These are phyloP conservation scores for Saguinus midas DNA, from an alignment of 2,113 vertebrate genomes.

Conservation along the genomic window DNA sequence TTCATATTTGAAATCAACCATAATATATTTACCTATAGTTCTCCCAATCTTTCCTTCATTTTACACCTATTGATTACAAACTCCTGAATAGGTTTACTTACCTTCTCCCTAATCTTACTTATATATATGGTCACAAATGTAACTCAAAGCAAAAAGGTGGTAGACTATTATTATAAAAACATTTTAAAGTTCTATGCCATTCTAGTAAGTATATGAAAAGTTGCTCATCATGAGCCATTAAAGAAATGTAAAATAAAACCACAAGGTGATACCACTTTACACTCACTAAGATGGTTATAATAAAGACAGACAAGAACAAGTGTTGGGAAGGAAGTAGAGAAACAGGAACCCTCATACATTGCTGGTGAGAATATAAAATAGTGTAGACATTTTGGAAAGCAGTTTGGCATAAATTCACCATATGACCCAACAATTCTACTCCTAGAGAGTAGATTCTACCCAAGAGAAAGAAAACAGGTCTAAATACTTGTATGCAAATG, in stretches of 20 bases:
- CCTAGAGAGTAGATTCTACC: not conserved
- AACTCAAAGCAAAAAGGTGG: constrained; percentile 16
- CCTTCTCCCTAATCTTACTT: constrained; percentile 37
- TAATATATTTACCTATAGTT: not conserved
- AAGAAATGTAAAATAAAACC: constrained; percentile 39
- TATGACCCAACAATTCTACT: constrained; percentile 3
- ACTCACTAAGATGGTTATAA: not conserved
- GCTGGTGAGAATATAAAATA: constrained; percentile 23
- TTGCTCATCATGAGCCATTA: not conserved
- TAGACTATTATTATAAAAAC: not conserved
- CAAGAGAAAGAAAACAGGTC: not conserved
- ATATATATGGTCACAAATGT: not conserved
- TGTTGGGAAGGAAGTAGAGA: not conserved
- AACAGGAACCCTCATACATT: not conserved
- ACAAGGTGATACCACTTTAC: not conserved
- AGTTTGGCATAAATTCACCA: constrained; percentile 21
- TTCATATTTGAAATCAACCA: constrained; percentile 10
- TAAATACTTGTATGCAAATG: constrained; percentile 1
- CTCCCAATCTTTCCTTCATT: constrained; percentile 20
- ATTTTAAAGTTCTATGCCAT: not conserved
- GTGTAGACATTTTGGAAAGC: not conserved
- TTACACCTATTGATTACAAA: not conserved
- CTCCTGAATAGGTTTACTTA: constrained; percentile 2
- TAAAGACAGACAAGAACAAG: not conserved
- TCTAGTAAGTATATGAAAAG: not conserved